Conservation (phyloP, 2,797 vertebrate species). For the Chanos chanos region DNA sequence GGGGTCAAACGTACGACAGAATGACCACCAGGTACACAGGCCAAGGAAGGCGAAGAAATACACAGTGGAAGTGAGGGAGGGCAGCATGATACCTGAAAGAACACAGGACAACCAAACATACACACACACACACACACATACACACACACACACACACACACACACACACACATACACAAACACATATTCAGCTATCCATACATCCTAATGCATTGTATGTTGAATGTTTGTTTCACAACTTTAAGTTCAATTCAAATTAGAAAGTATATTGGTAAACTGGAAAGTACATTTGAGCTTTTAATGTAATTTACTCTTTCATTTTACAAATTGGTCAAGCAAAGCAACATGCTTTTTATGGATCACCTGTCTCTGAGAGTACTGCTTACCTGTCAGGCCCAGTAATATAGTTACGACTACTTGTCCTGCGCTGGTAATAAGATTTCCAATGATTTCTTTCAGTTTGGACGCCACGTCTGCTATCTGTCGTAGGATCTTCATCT, state of each 20-base stretch:
- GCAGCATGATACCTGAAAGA: constrained; percentile 85
- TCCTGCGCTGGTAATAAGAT: constrained; percentile 85
- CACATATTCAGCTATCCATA: too few species aligned
- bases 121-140: neutral
- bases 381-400: constrained; percentile 85
- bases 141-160: too few species aligned
- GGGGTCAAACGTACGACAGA: constrained; percentile 80
- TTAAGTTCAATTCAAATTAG: too few species aligned
- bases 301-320: too few species aligned
- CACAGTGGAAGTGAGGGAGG: constrained; percentile 86
- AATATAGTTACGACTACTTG: constrained; percentile 87
- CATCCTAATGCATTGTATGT: too few species aligned
- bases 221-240: too few species aligned
- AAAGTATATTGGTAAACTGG: too few species aligned
- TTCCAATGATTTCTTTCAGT: constrained; percentile 81
- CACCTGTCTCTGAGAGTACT: neutral
- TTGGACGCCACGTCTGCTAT: constrained; percentile 76
- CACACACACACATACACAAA: too few species aligned
- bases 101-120: neutral
- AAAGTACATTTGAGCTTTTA: too few species aligned
- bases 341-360: neutral
- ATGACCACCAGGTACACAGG: constrained; percentile 92
- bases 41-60: constrained; percentile 92
- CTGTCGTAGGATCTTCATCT: constrained; percentile 76
- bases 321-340: neutral